A percentile compares a stretch with the other conserved stretches of the same genome.
These are phyloP conservation scores for Chironomus striatipennis DNA, from an alignment of 1,140 invertebrate genomes.

Conservation along the genomic window DNA sequence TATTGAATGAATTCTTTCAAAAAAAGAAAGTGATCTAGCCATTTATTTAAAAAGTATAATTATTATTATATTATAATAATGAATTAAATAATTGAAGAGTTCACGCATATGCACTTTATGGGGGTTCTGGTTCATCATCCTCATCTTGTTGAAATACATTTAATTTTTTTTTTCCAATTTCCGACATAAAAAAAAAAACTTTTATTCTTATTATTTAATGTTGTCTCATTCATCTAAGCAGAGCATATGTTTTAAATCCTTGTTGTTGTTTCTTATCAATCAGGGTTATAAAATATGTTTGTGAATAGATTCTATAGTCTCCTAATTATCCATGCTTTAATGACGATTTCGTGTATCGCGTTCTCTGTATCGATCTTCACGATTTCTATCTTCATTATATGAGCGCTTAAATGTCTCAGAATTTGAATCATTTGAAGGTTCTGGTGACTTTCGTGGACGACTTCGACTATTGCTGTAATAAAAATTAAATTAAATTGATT, in stretches of 20 bases:
- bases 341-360: background rate
- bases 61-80: background rate
- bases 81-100: too few species aligned
- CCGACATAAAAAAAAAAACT: background rate
- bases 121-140: too few species aligned
- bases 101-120: too few species aligned
- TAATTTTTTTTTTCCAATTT: background rate
- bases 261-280: background rate
- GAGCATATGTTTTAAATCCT: background rate
- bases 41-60: background rate
- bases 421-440: conserved; percentile 41
- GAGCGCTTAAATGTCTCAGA: conserved; percentile 51
- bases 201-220: too few species aligned
- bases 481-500: conserved; percentile 22
- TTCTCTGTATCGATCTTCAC: conserved; percentile 56
- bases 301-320: background rate
- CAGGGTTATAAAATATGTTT: background rate
- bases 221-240: too few species aligned
- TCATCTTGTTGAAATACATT: background rate
- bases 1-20: background rate
- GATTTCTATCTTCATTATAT: conserved; percentile 74
- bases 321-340: background rate
- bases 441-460: conserved; percentile 52
- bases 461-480: conserved; percentile 39
- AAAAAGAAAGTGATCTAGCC: background rate